Evolutionary conservation across 2,888 invertebrate genomes (phyloP), one percentile per base, ranked within the genome.

Genomic region (Nemotelus pantherinus): DNA sequence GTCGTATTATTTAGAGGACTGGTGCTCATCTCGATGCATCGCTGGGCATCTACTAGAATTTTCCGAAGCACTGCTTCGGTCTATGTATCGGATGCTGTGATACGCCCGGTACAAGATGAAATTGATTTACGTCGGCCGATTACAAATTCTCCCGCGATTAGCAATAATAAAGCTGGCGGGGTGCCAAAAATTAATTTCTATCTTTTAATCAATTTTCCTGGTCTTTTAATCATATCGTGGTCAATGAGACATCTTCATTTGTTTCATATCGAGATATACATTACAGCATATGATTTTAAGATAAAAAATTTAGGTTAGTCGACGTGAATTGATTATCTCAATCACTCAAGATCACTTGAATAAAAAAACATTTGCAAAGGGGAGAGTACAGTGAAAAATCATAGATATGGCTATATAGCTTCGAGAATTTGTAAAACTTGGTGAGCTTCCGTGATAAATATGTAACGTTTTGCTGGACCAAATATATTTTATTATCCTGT

Each of bases 171-270:
- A 60, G 63, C 63, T 6, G 9, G 63, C 74, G 74, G 74, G 74
- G 74, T 60, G 74, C 74, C 74, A 74, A 74, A 74, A 74, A 48
- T 74, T 74, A 74, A 74, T 74, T 74, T 74, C 50, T 48, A 60
- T 63, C 74, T 60, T 72, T 63, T 74, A 74, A 74, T 74, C 74
- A 74, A 74, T 74, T 74, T 74, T 48, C 48, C 48, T 3, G 41
- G 44, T n/a, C 63, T 41, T 63, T 74, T 74, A 63, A 63, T 60
- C 60, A 74, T 39, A 60, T 74, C 63, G 63, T 25, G 25, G 25
- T 48, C 44, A 43, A 57, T 9, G 25, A 50, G 68, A 71, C 71
- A 57, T 71, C 71, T 71, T 71, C 55, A 71, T 71, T 57, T 45
- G 71, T 1, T 25, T 25, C 25, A 25, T 25, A 25, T 25, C 25